phyloP scores from a whole-genome alignment of 30 jellyfish, hydroid and myxozoan species.

The Phacellophora camtschatica region DNA sequence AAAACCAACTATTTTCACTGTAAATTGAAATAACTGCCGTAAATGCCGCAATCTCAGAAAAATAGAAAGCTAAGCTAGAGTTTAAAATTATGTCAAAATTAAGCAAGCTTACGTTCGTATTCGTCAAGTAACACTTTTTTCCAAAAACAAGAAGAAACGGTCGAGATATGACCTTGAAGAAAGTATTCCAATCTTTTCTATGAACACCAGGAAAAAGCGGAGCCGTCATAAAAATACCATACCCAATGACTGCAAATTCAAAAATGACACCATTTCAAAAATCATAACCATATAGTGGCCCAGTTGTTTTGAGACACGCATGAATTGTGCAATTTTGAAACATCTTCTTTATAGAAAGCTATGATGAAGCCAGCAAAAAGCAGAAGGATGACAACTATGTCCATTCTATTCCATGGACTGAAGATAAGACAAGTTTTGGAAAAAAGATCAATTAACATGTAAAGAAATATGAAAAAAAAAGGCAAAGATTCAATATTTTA shows the following conservation, averaged over 20 bases:
- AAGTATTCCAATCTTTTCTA: background rate
- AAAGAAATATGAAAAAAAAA: no score
- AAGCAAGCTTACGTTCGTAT: background rate
- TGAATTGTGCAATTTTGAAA: conserved; percentile 29
- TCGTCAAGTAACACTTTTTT: background rate
- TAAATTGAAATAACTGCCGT: no score
- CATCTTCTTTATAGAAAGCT: background rate
- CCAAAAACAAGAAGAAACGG: conserved; percentile 41
- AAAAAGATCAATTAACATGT: no score
- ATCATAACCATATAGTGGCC: conserved; percentile 76
- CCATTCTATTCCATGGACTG: conserved; percentile 59
- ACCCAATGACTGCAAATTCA: conserved; percentile 5
- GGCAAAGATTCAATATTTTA: no score
- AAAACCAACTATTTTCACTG: no score
- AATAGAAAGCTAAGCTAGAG: no score
- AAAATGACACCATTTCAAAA: conserved; percentile 55
- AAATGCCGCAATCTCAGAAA: no score
- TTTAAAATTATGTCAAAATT: no score
- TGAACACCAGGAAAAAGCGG: background rate
- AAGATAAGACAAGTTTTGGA: no score
- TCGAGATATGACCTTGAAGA: conserved; percentile 4
- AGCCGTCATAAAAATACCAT: conserved; percentile 42
- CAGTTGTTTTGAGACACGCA: background rate
- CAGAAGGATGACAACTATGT: conserved; percentile 12
- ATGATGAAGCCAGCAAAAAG: conserved; percentile 24